Evolutionary conservation across 2,113 vertebrate species (phyloP), one percentile per base, ranked within the genome.

Genomic region (Grammatotria lemairii): DNA sequence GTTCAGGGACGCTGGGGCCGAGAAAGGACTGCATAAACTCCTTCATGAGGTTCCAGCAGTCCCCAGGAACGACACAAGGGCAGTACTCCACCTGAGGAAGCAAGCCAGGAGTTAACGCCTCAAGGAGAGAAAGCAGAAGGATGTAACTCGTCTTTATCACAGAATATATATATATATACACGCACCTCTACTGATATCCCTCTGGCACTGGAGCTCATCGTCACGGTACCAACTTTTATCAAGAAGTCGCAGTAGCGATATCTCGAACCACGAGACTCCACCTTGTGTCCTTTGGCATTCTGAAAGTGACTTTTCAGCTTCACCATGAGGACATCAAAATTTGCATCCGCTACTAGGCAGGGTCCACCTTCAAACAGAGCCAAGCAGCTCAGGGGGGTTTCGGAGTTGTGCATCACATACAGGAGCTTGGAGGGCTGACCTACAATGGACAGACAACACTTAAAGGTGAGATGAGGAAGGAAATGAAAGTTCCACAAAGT

Each of bases 251-350:
- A 98, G 94, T 98, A 99, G 88, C 98, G 98, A 93, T 98, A 99
- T 68, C 98, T 97, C 1, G 98, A 96, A 2, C 99, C 98, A 1
- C 99, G 97, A 89, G 97, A 98, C 94, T 99, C 99, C 65, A 99
- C 98, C 94, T 99, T 99, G 96, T 98, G 99, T 4, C 97, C 98
- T 86, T 99, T 99, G 86, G 99, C 98, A 1, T 99, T 99, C 91
- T 99, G 99, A 94, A 99, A 99, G 93, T 99, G 98, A 58, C 98
- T 98, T 94, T 99, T 99, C 58, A 99, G 93, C 89, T 99, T 99
- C 90, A 98, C 96, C 98, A 99, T 99, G 2, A 99, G 97, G 45
- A 97, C 97, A 19, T 99, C 98, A 2, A 99, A 99, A 96, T 99
- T 98, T 89, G 97, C 95, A 1, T 99, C 99, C 0, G 99, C 98